phyloP scores from a whole-genome alignment of 2,797 vertebrate genomes.

The Linurgus olivaceus region DNA sequence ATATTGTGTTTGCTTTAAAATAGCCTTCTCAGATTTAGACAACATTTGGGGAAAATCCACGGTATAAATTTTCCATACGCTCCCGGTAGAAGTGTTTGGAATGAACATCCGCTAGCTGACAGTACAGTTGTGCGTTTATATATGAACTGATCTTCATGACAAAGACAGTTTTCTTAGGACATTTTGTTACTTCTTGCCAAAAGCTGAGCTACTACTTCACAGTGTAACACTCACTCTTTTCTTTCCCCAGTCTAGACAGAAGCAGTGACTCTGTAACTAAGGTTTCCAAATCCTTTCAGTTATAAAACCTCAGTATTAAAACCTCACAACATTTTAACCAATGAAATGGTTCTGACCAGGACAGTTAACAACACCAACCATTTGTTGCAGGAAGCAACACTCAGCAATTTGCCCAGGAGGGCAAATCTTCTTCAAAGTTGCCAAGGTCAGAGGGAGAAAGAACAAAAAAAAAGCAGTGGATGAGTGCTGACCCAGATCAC shows the following conservation, averaged over 20 bases:
- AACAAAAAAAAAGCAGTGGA: neutral
- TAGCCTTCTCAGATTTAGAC: neutral
- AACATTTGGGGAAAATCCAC: neutral
- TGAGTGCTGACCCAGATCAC: neutral
- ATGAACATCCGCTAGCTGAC: neutral
- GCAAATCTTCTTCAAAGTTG: neutral
- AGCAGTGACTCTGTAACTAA: neutral
- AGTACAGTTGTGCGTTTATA: neutral
- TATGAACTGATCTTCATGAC: conserved; percentile 7
- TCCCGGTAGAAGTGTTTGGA: neutral
- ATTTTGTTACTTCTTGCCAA: neutral
- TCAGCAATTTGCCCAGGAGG: neutral
- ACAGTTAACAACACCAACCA: neutral
- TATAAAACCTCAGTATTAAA: neutral
- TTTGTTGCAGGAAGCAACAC: neutral
- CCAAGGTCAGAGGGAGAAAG: neutral
- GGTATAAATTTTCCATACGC: neutral
- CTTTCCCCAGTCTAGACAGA: conserved; percentile 29
- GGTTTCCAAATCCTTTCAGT: neutral
- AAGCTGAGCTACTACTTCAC: neutral
- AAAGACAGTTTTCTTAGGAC: neutral
- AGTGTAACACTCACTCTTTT: neutral
- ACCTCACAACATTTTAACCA: neutral
- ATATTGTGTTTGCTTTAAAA: neutral
- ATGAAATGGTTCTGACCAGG: neutral